phyloP scores from a whole-genome alignment of 2,888 invertebrate genomes.

The Smittia sp. region DNA sequence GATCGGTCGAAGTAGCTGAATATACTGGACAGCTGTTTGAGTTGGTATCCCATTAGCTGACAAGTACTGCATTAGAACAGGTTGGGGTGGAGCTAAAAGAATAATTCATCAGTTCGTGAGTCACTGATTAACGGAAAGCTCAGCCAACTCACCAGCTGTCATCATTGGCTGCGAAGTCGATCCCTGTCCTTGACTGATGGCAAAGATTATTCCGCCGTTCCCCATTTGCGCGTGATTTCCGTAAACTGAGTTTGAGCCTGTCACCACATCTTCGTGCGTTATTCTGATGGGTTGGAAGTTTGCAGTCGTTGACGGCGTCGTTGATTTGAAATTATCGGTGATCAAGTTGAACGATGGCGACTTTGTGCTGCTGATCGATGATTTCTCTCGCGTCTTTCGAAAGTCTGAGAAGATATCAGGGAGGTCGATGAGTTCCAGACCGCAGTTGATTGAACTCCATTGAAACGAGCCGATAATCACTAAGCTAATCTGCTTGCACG shows the following conservation, averaged over 20 bases:
- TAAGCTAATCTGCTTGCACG: background rate
- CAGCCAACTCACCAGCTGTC: background rate
- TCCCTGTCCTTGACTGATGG: background rate
- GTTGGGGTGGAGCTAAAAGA: slow-evolving; percentile 18
- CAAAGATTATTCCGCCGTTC: slow-evolving; percentile 14
- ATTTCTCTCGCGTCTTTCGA: background rate
- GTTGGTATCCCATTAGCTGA: slow-evolving; percentile 23
- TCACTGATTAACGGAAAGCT: background rate
- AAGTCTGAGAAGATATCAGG: background rate
- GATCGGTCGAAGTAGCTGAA: slow-evolving; percentile 25
- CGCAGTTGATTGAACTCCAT: background rate
- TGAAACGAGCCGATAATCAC: background rate
- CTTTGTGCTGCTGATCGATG: background rate
- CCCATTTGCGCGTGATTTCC: slow-evolving; percentile 2
- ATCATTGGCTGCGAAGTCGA: background rate
- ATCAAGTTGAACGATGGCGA: background rate
- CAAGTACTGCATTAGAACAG: slow-evolving; percentile 27
- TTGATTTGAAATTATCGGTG: background rate
- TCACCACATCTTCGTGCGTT: slow-evolving; percentile 25
- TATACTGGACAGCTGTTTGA: slow-evolving; percentile 14
- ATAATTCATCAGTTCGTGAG: background rate
- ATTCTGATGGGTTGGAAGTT: background rate
- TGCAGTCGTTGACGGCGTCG: background rate
- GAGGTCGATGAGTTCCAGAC: background rate
- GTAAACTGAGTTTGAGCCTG: slow-evolving; percentile 7